Percentiles rank a stretch among this genome's conserved stretches.
These are phyloP conservation scores for Chlorospingus semifuscus DNA, from an alignment of 2,797 vertebrate species.

Conservation along the genomic window DNA sequence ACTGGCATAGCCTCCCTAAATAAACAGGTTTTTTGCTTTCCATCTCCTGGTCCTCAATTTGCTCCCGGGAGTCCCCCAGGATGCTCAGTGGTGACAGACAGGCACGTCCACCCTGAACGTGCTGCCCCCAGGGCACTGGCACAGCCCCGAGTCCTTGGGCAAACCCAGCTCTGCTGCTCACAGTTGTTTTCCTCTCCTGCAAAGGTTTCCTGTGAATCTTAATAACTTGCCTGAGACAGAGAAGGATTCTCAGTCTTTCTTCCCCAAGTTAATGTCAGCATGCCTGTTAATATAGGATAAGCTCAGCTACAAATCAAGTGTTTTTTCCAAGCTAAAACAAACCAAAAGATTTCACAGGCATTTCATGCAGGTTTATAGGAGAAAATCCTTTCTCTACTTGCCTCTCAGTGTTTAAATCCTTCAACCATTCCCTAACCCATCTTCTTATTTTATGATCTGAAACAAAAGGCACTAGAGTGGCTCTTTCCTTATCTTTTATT, in stretches of 20 bases:
- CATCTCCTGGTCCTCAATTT: background rate
- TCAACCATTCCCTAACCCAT: background rate
- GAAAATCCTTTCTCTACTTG: background rate
- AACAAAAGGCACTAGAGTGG: background rate
- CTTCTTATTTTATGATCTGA: background rate
- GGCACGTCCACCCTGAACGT: fast-evolving
- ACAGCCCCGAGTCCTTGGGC: background rate
- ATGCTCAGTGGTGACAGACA: background rate
- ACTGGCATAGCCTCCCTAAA: background rate
- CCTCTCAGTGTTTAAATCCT: background rate
- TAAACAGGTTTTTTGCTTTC: background rate
- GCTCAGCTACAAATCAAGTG: background rate
- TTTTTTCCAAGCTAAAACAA: background rate
- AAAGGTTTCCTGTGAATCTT: background rate
- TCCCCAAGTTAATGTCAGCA: background rate
- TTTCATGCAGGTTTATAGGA: background rate
- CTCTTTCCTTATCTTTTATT: background rate
- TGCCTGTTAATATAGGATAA: background rate
- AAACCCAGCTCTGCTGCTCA: background rate
- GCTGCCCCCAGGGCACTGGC: background rate
- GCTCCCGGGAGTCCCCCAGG: background rate
- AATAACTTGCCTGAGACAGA: background rate
- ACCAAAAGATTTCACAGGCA: background rate
- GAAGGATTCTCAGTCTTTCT: background rate
- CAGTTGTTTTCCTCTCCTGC: background rate